Conservation (phyloP, 2,888 invertebrate species). For the Pterostichus niger region DNA sequence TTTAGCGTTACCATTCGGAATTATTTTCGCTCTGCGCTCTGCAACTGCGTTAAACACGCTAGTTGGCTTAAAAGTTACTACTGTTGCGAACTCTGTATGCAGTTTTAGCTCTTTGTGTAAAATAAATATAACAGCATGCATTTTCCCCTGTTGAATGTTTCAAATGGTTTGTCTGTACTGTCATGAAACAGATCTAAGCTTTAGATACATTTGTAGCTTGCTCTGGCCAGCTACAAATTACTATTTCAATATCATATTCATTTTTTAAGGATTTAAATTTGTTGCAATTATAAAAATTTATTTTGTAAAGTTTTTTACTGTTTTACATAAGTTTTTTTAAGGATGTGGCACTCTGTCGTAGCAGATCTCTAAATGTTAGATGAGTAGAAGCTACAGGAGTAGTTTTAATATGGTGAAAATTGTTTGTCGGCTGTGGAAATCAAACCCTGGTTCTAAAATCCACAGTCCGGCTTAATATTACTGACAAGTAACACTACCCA, state of each 20-base stretch:
- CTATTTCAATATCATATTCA: constrained; percentile 5
- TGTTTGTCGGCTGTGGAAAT: no score
- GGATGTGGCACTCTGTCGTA: no score
- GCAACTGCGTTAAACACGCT: constrained; percentile 6
- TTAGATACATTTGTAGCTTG: constrained; percentile 2
- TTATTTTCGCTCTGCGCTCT: constrained; percentile 45
- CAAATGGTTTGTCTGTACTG: not conserved
- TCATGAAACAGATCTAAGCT: constrained; percentile 15
- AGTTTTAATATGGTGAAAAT: no score
- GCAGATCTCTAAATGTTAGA: no score
- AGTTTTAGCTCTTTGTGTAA: constrained; percentile 39
- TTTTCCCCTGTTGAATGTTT: constrained; percentile 23
- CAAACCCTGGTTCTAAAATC: no score
- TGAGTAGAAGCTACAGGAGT: no score
- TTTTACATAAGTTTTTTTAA: no score
- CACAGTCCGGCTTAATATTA: no score
- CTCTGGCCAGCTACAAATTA: no score
- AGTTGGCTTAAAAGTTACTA: constrained; percentile 31
- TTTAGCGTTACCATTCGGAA: constrained; percentile 38
- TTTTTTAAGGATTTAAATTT: not conserved
- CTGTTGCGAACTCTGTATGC: constrained; percentile 13
- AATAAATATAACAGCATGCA: constrained; percentile 33
- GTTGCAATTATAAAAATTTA: no score
- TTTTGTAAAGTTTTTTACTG: no score
- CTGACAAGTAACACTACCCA: no score